Base-by-base conservation (phyloP, 2,888 invertebrate genomes). In the Eutolmus rufibarbis region DNA sequence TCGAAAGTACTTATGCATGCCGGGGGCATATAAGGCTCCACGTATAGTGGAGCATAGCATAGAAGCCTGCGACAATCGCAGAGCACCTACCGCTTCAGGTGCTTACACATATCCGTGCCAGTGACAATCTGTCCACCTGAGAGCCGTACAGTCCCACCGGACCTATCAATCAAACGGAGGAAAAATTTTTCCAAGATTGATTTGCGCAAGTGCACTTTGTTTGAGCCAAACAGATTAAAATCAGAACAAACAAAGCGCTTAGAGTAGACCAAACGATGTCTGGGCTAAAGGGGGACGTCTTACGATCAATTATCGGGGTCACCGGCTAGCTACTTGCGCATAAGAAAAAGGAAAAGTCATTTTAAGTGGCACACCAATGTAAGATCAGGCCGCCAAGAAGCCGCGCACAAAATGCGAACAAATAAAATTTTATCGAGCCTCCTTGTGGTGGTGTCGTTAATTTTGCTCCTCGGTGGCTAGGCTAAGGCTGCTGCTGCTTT, bases 401-500 rank as follows among this genome's bases (percentile, higher is more conserved):
- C 66, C 16, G 14, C 12, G 12, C 43, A 43, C 12, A 43, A 46
- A 14, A 85, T 16, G 43, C 74, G 28, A 46, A 74, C 43, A 85
- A 85, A 85, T 85, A 85, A 85, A 85, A 85, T 85, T 85, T 85
- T 85, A 85, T 85, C 74, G 85, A 57, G 74, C 31, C 85, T 85
- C 74, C 46, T 85, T 74, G 40, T 85, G 51, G 85, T 85, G 74
- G 85, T 74, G 85, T 74, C 85, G 85, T 85, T 85, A 85, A 85
- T 85, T 85, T 85, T 85, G 74, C 74, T 85, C 85, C 74, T 85
- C 74, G 66, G 56, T 12, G 40, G 40, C 19, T 79, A 51, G 46
- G 19, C 28, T 40, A 12, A 40, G 40, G 23, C 40, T 43, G 40
- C 12, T 40, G 34, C 12, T 40, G 34, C 34, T 34, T 40, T 40